Percentiles rank a stretch among this genome's conserved stretches.
These are phyloP conservation scores for Chesias legatella DNA, from an alignment of 2,888 invertebrate species.

Conservation along the genomic window DNA sequence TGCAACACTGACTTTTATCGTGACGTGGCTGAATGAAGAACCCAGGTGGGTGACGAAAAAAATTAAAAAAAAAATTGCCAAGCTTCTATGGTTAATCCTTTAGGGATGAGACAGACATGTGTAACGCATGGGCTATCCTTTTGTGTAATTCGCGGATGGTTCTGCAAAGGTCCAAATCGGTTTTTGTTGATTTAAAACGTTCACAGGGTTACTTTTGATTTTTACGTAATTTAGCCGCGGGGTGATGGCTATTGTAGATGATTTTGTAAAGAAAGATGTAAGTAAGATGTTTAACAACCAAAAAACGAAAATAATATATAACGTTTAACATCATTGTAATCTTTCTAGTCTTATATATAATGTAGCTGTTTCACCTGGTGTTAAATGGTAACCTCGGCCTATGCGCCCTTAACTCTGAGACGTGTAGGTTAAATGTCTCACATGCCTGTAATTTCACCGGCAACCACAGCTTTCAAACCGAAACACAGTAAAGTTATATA, in stretches of 20 bases:
- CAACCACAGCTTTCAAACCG: too few relatives aligned
- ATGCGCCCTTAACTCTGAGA: too few relatives aligned
- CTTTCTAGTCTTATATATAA: too few relatives aligned
- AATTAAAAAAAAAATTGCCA: constrained; percentile 26
- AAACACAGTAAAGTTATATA: too few relatives aligned
- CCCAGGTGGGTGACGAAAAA: constrained; percentile 58
- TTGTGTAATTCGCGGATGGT: constrained; percentile 36
- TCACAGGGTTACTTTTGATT: constrained; percentile 18
- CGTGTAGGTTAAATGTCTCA: too few relatives aligned
- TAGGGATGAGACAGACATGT: constrained; percentile 55
- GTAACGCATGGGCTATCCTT: constrained; percentile 56
- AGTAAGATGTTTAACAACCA: too few relatives aligned
- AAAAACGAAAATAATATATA: too few relatives aligned
- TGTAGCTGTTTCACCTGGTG: too few relatives aligned
- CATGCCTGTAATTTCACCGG: too few relatives aligned
- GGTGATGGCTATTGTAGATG: not conserved
- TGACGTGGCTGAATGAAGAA: constrained; percentile 56
- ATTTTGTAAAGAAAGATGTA: too few relatives aligned
- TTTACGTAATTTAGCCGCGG: constrained; percentile 11
- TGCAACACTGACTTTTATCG: constrained; percentile 50
- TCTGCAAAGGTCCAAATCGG: constrained; percentile 34
- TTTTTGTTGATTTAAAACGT: constrained; percentile 33
- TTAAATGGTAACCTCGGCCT: too few relatives aligned
- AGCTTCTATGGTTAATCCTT: constrained; percentile 56
- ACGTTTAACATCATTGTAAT: too few relatives aligned